A percentile compares a stretch with the other conserved stretches of the same genome.
Conservation (phyloP, 2,797 vertebrate species). For the Thunnus albacares region DNA sequence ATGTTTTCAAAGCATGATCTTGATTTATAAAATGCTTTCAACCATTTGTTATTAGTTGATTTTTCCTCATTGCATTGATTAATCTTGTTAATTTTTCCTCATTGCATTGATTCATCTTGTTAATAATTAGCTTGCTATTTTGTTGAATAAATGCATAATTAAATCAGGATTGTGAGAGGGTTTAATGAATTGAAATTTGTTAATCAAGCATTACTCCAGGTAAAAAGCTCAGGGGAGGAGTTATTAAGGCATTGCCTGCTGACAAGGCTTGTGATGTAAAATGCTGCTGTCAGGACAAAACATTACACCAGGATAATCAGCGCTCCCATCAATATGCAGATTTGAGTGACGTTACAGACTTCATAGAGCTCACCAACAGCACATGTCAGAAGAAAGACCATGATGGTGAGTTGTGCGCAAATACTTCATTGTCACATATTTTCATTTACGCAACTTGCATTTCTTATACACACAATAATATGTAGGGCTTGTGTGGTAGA, state of each 20-base stretch:
- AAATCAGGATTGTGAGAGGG: constrained; percentile 29
- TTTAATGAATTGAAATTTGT: constrained; percentile 33
- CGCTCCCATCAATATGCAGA: constrained; percentile 24
- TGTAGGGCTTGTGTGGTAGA: too few relatives aligned
- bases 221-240: constrained; percentile 53
- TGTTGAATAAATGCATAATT: constrained; percentile 46
- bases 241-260: constrained; percentile 45
- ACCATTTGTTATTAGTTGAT: background rate
- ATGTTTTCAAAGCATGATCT: background rate
- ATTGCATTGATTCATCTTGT: constrained; percentile 34
- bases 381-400: background rate
- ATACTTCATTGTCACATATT: too few relatives aligned
- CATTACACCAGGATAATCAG: constrained; percentile 33
- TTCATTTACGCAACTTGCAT: too few relatives aligned
- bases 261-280: constrained; percentile 29
- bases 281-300: constrained; percentile 21
- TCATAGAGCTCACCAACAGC: background rate
- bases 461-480: too few relatives aligned
- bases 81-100: constrained; percentile 31
- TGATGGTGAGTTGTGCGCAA: too few relatives aligned
- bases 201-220: constrained; percentile 44
- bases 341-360: constrained; percentile 7
- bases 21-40: constrained; percentile 24
- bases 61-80: constrained; percentile 34
- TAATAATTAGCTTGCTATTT: constrained; percentile 42